Evolutionary conservation across 2,113 vertebrate species (phyloP).

Genomic region (Progne subis): DNA sequence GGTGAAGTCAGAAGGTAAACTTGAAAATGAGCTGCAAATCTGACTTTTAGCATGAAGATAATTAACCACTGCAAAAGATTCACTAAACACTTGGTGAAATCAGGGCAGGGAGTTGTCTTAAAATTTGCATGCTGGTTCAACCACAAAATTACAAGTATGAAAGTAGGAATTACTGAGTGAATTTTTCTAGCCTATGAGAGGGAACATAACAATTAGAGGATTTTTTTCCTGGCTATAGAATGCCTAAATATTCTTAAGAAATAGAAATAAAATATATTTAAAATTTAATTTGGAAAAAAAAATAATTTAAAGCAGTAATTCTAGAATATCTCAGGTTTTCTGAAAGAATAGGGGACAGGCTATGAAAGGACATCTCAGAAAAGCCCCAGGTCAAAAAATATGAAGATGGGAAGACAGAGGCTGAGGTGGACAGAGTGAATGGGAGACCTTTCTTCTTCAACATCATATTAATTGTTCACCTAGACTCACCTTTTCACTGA

Average conservation of each 20-base stretch:
- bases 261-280: not conserved
- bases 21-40: slow-evolving; percentile 12
- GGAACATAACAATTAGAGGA: slow-evolving; percentile 33
- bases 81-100: slow-evolving; percentile 26
- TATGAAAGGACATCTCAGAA: not conserved
- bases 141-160: slow-evolving; percentile 52
- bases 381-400: not conserved
- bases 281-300: not conserved
- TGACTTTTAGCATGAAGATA: slow-evolving; percentile 29
- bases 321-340: not conserved
- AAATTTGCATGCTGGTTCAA: slow-evolving; percentile 53
- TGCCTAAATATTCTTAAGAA: not conserved
- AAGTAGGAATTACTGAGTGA: slow-evolving; percentile 50
- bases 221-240: not conserved
- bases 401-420: not conserved
- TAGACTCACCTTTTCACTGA: not conserved
- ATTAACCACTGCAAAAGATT: slow-evolving; percentile 24
- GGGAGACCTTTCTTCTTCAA: not conserved
- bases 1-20: slow-evolving; percentile 13
- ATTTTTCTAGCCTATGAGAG: slow-evolving; percentile 11
- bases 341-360: not conserved
- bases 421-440: not conserved
- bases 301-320: not conserved
- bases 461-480: not conserved
- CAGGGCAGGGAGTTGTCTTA: slow-evolving; percentile 46